Evolutionary conservation across 2,888 invertebrate species (phyloP).

Genomic region (Perizoma affinitatum): DNA sequence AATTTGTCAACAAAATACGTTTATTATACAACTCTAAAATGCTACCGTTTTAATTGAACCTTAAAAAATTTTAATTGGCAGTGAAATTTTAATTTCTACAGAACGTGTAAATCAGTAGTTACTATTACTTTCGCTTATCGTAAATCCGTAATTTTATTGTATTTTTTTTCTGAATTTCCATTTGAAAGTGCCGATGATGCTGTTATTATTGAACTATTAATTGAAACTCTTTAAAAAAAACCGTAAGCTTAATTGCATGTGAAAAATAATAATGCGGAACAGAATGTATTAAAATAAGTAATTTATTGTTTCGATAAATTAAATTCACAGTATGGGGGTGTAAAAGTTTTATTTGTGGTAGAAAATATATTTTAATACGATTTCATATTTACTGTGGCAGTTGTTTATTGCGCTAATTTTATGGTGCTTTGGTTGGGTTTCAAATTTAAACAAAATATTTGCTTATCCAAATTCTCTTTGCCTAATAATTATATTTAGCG

Average conservation of each 20-base stretch:
- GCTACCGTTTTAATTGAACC: slow-evolving; percentile 72
- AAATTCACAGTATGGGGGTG: slow-evolving; percentile 41
- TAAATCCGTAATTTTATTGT: slow-evolving; percentile 59
- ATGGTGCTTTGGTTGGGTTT: slow-evolving; percentile 13
- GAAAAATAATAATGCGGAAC: slow-evolving; percentile 39
- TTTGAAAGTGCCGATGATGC: slow-evolving; percentile 49
- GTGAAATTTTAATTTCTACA: slow-evolving; percentile 43
- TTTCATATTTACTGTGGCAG: slow-evolving; percentile 35
- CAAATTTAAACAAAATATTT: not conserved
- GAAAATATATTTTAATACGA: slow-evolving; percentile 38
- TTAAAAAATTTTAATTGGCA: slow-evolving; percentile 59
- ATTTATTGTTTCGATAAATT: slow-evolving; percentile 46
- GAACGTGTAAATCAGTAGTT: slow-evolving; percentile 57
- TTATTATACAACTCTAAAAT: slow-evolving; percentile 59
- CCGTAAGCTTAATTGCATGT: slow-evolving; percentile 39
- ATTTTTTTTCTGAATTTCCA: slow-evolving; percentile 40
- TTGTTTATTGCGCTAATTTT: slow-evolving; percentile 36
- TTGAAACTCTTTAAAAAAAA: slow-evolving; percentile 25
- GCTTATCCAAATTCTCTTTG: no score
- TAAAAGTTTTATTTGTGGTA: slow-evolving; percentile 43
- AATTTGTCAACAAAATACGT: slow-evolving; percentile 19
- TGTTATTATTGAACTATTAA: slow-evolving; percentile 45
- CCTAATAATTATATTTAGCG: no score
- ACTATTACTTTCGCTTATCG: slow-evolving; percentile 55
- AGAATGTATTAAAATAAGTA: slow-evolving; percentile 37